Evolutionary conservation across 2,888 invertebrate species (phyloP).

Genomic region (Cheilosia vulpina): DNA sequence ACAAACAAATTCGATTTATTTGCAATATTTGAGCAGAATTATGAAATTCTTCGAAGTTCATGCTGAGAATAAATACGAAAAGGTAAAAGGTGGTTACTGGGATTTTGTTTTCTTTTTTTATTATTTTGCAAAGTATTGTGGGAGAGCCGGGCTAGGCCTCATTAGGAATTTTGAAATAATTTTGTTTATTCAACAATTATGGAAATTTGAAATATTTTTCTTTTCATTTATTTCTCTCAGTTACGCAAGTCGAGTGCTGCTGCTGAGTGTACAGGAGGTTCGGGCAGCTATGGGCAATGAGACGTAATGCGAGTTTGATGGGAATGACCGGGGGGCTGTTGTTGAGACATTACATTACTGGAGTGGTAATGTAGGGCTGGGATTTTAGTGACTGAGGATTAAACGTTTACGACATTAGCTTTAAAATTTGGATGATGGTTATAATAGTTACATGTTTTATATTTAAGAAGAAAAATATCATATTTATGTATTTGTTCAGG

Average conservation of each 20-base stretch:
- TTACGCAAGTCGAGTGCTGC: background rate
- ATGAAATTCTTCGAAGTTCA: slow-evolving; percentile 50
- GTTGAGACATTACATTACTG: no score
- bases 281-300: background rate
- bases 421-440: no score
- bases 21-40: slow-evolving; percentile 55
- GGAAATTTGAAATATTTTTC: slow-evolving; percentile 22
- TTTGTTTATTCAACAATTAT: slow-evolving; percentile 56
- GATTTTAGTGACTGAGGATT: no score
- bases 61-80: slow-evolving; percentile 17
- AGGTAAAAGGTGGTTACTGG: background rate
- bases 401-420: no score
- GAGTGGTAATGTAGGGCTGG: no score
- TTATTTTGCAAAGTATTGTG: slow-evolving; percentile 27
- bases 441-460: no score
- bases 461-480: no score
- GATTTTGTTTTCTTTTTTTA: background rate
- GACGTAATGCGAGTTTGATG: no score
- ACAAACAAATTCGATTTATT: slow-evolving; percentile 36
- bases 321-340: no score
- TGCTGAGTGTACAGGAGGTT: background rate
- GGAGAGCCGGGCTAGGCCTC: slow-evolving; percentile 9
- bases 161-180: slow-evolving; percentile 58
- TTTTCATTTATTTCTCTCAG: background rate
- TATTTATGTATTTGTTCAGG: no score